Evolutionary conservation across 1,140 invertebrate species (phyloP), one percentile per base, ranked within the genome.

Genomic region (Piezodorus guildinii): DNA sequence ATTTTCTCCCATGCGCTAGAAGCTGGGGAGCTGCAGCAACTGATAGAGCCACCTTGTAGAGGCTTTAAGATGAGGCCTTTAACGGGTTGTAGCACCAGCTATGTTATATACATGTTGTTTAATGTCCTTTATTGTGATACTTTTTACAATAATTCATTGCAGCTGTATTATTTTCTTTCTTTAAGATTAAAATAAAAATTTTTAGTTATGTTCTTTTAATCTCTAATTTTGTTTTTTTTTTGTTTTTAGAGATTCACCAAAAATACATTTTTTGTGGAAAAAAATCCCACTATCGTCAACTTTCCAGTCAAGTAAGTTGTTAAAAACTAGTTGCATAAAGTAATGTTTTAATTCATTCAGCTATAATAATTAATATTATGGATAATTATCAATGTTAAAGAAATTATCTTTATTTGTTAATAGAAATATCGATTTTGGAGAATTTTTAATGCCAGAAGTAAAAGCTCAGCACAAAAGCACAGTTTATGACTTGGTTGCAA

Each of bases 211-310:
- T 30, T 12, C 49, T 63, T 51, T 63, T 43, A 62, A 59, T 62
- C 16, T 49, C n/a, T n/a, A n/a, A n/a, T n/a, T n/a, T n/a, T n/a
- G n/a, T n/a, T n/a, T n/a, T 0, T n/a, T n/a, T 3, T 46, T 62
- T 17, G 19, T 65, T 67, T 68, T 77, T 79, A 87, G 79, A 82
- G 97, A 68, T 99, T 99, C 74, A 98, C 94, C 3, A 99, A 96
- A 76, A 99, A 99, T 75, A 96, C 94, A 30, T 99, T 98, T 77
- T 98, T 96, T 72, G 83, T 96, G 15, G 97, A 99, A 73, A 99
- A 99, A 76, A 99, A 99, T 81, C 94, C 94, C 12, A 99, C 97
- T 0, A 99, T 99, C 73, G 96, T 99, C 0, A 99, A 99, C 77
- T 99, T 99, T 74, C 96, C 96, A 8, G 92, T 99, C 49, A 96